Percentiles rank a stretch among this genome's conserved stretches.
These are phyloP conservation scores for Bombus picipes DNA, from an alignment of 1,140 invertebrate species.

Conservation along the genomic window DNA sequence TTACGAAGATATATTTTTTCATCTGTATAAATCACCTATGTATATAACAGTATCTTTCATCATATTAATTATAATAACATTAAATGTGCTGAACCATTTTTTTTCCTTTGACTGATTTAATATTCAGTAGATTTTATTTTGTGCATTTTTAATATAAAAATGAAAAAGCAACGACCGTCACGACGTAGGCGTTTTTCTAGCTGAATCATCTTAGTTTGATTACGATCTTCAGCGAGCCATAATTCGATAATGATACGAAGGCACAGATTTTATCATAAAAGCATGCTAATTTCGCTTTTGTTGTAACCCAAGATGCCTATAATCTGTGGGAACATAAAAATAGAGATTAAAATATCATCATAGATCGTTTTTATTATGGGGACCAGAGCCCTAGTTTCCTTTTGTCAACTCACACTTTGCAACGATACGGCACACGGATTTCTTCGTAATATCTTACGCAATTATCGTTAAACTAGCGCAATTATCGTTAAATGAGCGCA, in stretches of 20 bases:
- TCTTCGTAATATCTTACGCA: not conserved
- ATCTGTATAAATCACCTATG: not conserved
- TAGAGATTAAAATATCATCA: slow-evolving; percentile 80
- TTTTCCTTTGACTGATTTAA: slow-evolving; percentile 6
- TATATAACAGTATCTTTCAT: not conserved
- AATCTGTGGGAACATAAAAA: slow-evolving; percentile 75
- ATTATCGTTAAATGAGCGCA: slow-evolving; percentile 6
- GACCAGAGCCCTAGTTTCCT: slow-evolving; percentile 25
- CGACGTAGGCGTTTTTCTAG: slow-evolving; percentile 72
- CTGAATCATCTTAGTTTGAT: slow-evolving; percentile 75
- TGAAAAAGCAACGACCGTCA: slow-evolving; percentile 53
- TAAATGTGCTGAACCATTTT: not conserved
- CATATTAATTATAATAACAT: slow-evolving; percentile 20
- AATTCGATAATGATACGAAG: slow-evolving; percentile 81
- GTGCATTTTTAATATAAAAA: slow-evolving; percentile 30
- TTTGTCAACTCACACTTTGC: slow-evolving; percentile 65
- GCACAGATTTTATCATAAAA: slow-evolving; percentile 77
- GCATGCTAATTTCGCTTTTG: slow-evolving; percentile 81
- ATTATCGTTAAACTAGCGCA: slow-evolving; percentile 22
- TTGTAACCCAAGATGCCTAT: slow-evolving; percentile 79
- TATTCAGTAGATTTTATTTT: slow-evolving; percentile 27
- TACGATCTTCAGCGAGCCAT: slow-evolving; percentile 78
- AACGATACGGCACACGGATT: slow-evolving; percentile 5
- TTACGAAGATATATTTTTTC: not conserved
- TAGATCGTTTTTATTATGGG: slow-evolving; percentile 59